Conservation (phyloP, 2,888 invertebrate genomes). For the Candidula unifasciata region DNA sequence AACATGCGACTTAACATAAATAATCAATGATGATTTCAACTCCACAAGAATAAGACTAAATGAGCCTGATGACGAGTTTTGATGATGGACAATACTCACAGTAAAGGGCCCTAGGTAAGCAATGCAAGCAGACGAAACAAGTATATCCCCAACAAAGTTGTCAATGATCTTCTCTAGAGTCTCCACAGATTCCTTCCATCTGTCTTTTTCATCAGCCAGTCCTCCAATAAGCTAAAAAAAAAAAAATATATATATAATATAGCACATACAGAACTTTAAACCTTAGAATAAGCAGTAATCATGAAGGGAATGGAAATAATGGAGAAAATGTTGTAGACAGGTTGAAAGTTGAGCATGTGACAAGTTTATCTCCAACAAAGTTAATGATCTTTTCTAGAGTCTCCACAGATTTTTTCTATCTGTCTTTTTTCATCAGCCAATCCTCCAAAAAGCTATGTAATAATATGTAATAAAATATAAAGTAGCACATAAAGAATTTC, state of each 20-base stretch:
- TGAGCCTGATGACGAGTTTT: too few relatives aligned
- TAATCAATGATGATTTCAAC: too few relatives aligned
- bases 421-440: constrained; percentile 78
- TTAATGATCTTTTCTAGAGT: constrained; percentile 74
- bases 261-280: neutral
- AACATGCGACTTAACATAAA: too few relatives aligned
- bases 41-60: too few relatives aligned
- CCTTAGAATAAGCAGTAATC: too few relatives aligned
- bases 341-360: too few relatives aligned
- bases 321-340: too few relatives aligned
- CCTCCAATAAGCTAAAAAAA: constrained; percentile 76
- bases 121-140: constrained; percentile 76
- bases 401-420: constrained; percentile 78
- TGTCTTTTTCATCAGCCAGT: constrained; percentile 78
- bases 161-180: constrained; percentile 72
- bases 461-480: too few relatives aligned
- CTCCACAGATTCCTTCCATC: constrained; percentile 78
- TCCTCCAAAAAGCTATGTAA: constrained; percentile 75
- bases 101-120: constrained; percentile 78
- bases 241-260: too few relatives aligned
- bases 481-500: neutral
- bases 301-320: too few relatives aligned
- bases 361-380: constrained; percentile 77
- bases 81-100: constrained; percentile 63
- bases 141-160: constrained; percentile 77